Percentiles rank a stretch among this genome's conserved stretches.
Evolutionary conservation across 2,888 invertebrate genomes (phyloP).

Genomic region (Limnephilus marmoratus): DNA sequence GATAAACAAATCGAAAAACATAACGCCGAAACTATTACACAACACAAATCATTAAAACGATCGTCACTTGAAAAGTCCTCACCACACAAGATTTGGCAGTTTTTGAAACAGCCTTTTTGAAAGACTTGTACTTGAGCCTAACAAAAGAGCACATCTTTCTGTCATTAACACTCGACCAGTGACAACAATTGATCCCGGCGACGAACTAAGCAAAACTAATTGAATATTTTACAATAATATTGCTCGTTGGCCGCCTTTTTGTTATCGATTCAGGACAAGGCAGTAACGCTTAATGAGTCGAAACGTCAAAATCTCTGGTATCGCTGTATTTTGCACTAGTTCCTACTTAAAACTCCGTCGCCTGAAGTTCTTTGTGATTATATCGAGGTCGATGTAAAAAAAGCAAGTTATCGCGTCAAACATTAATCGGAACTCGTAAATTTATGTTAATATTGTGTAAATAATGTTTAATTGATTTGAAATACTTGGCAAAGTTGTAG

Average conservation of each 20-base stretch:
- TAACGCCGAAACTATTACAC: not conserved
- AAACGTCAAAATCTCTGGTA: conserved; percentile 46
- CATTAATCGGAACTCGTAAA: not conserved
- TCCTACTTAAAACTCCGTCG: not conserved
- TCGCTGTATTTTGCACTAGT: conserved; percentile 6
- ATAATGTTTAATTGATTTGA: not conserved
- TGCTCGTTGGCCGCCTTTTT: conserved; percentile 20
- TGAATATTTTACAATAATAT: conserved; percentile 49
- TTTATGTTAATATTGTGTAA: not conserved
- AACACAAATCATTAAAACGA: not conserved
- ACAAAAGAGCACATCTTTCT: conserved; percentile 62
- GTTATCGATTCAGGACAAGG: conserved; percentile 46
- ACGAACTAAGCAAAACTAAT: conserved; percentile 44
- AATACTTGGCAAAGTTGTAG: not conserved
- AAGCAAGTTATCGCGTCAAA: not conserved
- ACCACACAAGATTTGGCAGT: conserved; percentile 58
- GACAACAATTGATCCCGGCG: conserved; percentile 9
- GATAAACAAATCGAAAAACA: not conserved
- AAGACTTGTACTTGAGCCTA: conserved; percentile 57
- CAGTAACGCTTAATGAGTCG: conserved; percentile 38
- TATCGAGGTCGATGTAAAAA: conserved; percentile 3
- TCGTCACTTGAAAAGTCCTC: conserved; percentile 9
- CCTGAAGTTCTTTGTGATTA: not conserved
- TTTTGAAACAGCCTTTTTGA: conserved; percentile 59
- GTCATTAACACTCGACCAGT: not conserved